Evolutionary conservation across 2,113 vertebrate genomes (phyloP).

Genomic region (Antechinus stuartii): DNA sequence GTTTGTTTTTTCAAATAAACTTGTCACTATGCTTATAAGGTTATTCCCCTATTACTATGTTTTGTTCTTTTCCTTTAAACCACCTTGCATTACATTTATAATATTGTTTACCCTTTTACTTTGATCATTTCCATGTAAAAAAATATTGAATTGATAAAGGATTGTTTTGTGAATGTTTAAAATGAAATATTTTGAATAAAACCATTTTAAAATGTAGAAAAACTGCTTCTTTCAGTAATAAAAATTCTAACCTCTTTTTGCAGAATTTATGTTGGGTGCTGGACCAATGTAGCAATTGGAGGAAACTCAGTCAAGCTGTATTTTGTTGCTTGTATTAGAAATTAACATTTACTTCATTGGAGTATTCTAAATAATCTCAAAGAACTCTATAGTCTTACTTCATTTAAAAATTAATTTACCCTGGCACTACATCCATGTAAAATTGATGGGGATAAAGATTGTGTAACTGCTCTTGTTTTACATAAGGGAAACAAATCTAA

Average conservation of each 20-base stretch:
- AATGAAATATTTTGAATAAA: constrained; percentile 72
- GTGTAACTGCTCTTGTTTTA: not conserved
- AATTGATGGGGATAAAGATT: not conserved
- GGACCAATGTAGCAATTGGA: not conserved
- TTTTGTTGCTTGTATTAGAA: too few species aligned
- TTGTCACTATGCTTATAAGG: constrained; percentile 66
- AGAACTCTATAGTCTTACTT: not conserved
- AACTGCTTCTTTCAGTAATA: constrained; percentile 42
- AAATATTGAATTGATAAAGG: constrained; percentile 61
- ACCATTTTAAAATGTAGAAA: constrained; percentile 37
- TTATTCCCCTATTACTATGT: constrained; percentile 64
- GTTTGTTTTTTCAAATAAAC: constrained; percentile 65
- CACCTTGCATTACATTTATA: constrained; percentile 71
- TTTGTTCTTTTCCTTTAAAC: constrained; percentile 36
- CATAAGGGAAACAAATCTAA: not conserved
- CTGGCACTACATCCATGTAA: not conserved
- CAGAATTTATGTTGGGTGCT: not conserved
- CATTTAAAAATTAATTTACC: not conserved
- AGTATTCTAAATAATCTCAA: not conserved
- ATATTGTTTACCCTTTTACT: constrained; percentile 65
- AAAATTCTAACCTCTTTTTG: not conserved
- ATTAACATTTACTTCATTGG: not conserved
- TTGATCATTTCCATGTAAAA: constrained; percentile 71
- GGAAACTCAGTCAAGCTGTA: not conserved
- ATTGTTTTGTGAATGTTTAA: constrained; percentile 79